Conservation (phyloP, 2,797 vertebrate species). For the Coccyzus lansbergi region DNA sequence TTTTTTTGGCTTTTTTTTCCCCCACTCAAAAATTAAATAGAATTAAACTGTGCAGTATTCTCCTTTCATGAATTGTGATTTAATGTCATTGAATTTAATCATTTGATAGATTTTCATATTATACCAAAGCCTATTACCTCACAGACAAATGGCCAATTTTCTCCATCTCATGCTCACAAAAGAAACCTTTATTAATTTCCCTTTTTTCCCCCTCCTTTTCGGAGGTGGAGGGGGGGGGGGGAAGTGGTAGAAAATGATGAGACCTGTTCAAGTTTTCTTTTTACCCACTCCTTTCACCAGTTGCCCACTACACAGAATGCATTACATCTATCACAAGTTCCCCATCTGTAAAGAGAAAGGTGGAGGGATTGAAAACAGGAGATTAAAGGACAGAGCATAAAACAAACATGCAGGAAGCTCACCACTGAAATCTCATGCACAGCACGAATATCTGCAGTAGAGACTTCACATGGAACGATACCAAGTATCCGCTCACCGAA, state of each 20-base stretch:
- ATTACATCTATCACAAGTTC: neutral
- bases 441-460: neutral
- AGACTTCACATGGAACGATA: neutral
- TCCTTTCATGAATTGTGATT: constrained; percentile 70
- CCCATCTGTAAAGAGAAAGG: neutral
- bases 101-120: constrained; percentile 73
- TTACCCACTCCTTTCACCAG: neutral
- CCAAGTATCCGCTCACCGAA: neutral
- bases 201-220: neutral
- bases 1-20: constrained; percentile 15
- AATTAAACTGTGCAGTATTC: constrained; percentile 74
- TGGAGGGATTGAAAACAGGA: constrained; percentile 17
- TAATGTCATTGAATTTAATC: constrained; percentile 73
- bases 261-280: constrained; percentile 1
- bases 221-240: neutral
- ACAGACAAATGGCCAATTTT: constrained; percentile 78
- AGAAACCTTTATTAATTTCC: constrained; percentile 53
- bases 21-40: constrained; percentile 75
- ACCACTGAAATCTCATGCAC: neutral
- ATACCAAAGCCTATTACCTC: constrained; percentile 72
- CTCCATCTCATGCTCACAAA: constrained; percentile 60
- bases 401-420: constrained; percentile 13
- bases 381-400: neutral
- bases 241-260: neutral
- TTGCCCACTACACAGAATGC: neutral